Evolutionary conservation across 2,797 vertebrate species (phyloP).

Genomic region (Sternotherus odoratus): DNA sequence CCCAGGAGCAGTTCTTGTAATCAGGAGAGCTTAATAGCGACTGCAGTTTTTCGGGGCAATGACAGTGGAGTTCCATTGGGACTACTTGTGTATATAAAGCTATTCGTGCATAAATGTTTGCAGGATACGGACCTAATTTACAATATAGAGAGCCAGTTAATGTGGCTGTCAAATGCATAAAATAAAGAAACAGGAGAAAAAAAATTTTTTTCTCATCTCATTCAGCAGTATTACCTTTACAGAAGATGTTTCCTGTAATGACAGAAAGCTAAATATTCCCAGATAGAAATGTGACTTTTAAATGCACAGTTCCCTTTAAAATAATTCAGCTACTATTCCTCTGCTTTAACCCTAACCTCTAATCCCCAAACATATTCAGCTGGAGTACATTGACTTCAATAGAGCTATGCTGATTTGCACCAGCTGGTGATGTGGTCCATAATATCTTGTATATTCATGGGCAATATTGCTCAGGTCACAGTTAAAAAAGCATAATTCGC

Average conservation of each 20-base stretch:
- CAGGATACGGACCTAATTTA: neutral
- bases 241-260: neutral
- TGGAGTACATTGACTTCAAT: neutral
- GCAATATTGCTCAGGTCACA: neutral
- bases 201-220: neutral
- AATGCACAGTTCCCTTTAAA: neutral
- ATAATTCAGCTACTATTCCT: neutral
- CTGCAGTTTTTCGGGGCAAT: neutral
- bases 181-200: neutral
- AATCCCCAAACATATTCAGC: neutral
- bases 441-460: neutral
- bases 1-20: neutral
- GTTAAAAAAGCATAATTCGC: neutral
- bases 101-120: neutral
- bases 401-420: neutral
- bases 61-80: neutral
- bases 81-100: slow-evolving; percentile 1
- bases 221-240: neutral
- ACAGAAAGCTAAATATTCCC: neutral
- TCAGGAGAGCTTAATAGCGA: neutral
- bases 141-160: neutral
- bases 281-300: neutral
- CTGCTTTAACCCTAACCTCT: neutral
- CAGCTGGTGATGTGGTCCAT: neutral
- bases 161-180: neutral